phyloP scores from a whole-genome alignment of 2,113 vertebrate genomes.

The Terrapene triunguis region DNA sequence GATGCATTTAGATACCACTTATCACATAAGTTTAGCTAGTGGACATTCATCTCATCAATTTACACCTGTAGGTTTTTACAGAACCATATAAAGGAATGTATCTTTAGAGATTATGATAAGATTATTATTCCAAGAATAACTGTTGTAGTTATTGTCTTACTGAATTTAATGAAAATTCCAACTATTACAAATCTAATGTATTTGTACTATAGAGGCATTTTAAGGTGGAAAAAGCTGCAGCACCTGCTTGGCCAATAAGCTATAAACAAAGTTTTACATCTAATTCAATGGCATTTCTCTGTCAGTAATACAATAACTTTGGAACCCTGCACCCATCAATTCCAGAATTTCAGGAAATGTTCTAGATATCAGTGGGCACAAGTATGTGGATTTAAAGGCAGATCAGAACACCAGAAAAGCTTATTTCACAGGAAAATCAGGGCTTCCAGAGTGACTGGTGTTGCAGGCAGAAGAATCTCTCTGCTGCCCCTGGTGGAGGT shows the following conservation, averaged over 20 bases:
- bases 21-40: not conserved
- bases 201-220: not conserved
- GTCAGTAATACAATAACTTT: not conserved
- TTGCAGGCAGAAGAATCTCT: not conserved
- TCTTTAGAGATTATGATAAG: not conserved
- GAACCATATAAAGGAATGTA: not conserved
- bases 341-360: not conserved
- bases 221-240: not conserved
- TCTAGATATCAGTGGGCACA: not conserved
- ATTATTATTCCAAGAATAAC: not conserved
- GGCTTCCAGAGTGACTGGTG: not conserved
- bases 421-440: slow-evolving; percentile 1
- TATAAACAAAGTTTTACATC: not conserved
- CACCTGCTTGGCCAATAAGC: not conserved
- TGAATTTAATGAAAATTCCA: not conserved
- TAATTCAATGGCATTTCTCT: not conserved
- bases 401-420: not conserved
- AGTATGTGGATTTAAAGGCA: not conserved
- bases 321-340: not conserved
- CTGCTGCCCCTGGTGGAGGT: not conserved
- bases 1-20: not conserved
- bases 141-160: not conserved
- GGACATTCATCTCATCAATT: not conserved
- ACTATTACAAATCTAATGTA: not conserved
- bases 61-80: not conserved